phyloP scores from a whole-genome alignment of 2,113 vertebrate species.

The Thunnus thynnus region DNA sequence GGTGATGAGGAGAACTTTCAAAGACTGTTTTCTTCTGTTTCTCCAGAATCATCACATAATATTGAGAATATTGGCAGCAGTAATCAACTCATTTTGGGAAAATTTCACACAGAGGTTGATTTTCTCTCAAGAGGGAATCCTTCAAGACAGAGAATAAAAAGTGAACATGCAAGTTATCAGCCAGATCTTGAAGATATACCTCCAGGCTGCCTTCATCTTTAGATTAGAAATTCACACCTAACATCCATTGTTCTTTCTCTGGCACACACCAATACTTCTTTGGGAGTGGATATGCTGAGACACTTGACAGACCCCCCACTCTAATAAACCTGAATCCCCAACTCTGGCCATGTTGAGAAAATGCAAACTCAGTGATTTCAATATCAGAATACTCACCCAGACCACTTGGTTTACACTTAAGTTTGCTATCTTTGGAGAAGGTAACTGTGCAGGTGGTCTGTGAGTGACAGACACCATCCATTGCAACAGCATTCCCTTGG shows the following conservation, averaged over 20 bases:
- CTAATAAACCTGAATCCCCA: too few relatives aligned
- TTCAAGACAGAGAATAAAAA: constrained; percentile 7
- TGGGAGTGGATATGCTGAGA: neutral
- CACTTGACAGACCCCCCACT: too few relatives aligned
- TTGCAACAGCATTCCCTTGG: neutral
- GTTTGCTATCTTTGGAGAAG: neutral
- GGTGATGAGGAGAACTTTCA: neutral
- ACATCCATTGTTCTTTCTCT: neutral
- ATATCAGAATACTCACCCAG: neutral
- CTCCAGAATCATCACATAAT: constrained; percentile 13
- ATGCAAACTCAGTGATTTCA: neutral
- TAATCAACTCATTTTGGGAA: constrained; percentile 18
- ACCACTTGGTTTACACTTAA: neutral
- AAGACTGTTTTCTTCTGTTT: neutral
- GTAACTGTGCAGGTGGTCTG: neutral
- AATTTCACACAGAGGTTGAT: neutral
- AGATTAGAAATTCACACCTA: neutral
- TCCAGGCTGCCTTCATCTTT: neutral
- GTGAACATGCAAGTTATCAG: constrained; percentile 1
- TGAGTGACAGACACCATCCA: neutral
- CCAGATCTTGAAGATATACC: neutral
- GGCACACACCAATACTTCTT: neutral
- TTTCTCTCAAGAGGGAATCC: constrained; percentile 3
- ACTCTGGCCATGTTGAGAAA: neutral
- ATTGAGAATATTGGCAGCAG: constrained; percentile 23